Conservation (phyloP, 2,888 invertebrate species). For the Chelonus formosanus region DNA sequence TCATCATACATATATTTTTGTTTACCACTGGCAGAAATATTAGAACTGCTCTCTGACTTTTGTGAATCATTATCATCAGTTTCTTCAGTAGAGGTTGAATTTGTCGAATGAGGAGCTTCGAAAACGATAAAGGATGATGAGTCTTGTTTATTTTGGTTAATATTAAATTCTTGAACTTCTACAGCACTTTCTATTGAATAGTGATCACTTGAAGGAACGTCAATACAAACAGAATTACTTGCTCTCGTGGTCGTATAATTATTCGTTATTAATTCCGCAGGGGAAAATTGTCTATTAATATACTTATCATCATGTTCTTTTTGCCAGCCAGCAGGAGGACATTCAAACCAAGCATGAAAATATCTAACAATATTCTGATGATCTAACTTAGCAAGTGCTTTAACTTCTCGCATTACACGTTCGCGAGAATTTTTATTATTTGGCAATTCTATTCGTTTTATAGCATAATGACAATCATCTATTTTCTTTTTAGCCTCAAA, state of each 20-base stretch:
- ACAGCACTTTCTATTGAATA: slow-evolving; percentile 57
- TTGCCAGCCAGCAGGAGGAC: slow-evolving; percentile 90
- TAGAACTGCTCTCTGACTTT: slow-evolving; percentile 7
- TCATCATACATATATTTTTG: neutral
- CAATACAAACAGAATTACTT: slow-evolving; percentile 50
- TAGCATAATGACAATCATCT: slow-evolving; percentile 93
- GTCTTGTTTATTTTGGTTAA: slow-evolving; percentile 38
- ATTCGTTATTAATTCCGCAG: slow-evolving; percentile 46
- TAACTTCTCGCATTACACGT: slow-evolving; percentile 92
- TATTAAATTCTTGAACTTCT: slow-evolving; percentile 53
- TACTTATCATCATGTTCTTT: slow-evolving; percentile 77
- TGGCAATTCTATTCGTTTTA: slow-evolving; percentile 91
- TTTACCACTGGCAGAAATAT: slow-evolving; percentile 3
- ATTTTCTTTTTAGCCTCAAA: slow-evolving; percentile 94
- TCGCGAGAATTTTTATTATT: slow-evolving; percentile 82
- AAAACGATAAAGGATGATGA: slow-evolving; percentile 69
- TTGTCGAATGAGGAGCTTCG: slow-evolving; percentile 52
- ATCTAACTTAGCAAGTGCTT: slow-evolving; percentile 92
- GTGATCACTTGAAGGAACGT: slow-evolving; percentile 50
- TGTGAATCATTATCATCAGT: slow-evolving; percentile 19
- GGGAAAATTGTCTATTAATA: slow-evolving; percentile 60
- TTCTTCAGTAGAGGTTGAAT: slow-evolving; percentile 49
- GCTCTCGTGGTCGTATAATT: slow-evolving; percentile 38
- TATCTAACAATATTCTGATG: slow-evolving; percentile 96
- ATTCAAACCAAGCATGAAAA: slow-evolving; percentile 95